Base-by-base conservation (phyloP, 2,888 invertebrate species). In the Didymodactylos carnosus region DNA sequence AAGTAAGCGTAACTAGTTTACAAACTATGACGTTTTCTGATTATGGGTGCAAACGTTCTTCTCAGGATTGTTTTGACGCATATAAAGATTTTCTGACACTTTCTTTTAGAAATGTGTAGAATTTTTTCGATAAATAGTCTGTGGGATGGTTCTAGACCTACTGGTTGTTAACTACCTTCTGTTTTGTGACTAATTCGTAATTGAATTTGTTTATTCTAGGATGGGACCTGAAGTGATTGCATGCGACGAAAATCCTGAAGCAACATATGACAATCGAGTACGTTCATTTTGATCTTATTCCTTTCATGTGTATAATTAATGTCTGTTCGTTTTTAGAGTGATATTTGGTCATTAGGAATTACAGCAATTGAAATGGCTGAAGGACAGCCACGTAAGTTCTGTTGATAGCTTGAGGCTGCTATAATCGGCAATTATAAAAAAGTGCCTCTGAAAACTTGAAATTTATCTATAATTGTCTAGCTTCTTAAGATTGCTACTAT, bases 191-290 rank as follows among this genome's bases (percentile, higher is more conserved):
- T 14, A 16, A 16, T 46, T 46, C 14, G 69, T 16, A n/a, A n/a
- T n/a, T n/a, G n/a, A n/a, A n/a, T n/a, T n/a, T n/a, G n/a, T 10
- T 19, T 3, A 35, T 8, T 51, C 2, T 76, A 82, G 84, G 84
- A 97, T 97, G 97, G 95, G 95, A 51, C 97, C 95, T 4, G 97
- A 97, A 87, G 97, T 97, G 70, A 98, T 98, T 81, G 98, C 97
- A 75, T 99, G 98, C 85, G 98, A 99, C 85, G 97, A 98, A 85
- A 98, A 98, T 86, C 94, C 95, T 70, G 97, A 98, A 83, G 97
- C 98, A 76, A 99, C 98, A 27, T 99, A 99, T 82, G 98, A 99
- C 86, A 95, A 95, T 86, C 89, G 83, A 35, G 62, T 62, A 35
- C 23, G 5, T n/a, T 23, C 78, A 83, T 83, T 77, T 76, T 23